A percentile compares a stretch with the other conserved stretches of the same genome.
These are phyloP conservation scores for Megamerina dolium DNA, from an alignment of 2,888 invertebrate genomes.

Conservation along the genomic window DNA sequence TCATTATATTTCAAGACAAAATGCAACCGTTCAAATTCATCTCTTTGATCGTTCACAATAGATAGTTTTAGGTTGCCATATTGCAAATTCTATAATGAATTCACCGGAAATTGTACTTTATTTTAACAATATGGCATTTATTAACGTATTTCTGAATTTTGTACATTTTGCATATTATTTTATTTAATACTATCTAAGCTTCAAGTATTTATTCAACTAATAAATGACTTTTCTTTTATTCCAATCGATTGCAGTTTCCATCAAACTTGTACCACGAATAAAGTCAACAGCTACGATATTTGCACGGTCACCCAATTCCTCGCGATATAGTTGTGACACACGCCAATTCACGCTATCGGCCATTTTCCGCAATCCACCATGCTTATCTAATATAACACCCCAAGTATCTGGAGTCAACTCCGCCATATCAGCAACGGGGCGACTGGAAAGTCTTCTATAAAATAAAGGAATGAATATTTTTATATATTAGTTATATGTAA, in stretches of 20 bases:
- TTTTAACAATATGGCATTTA: too few species aligned
- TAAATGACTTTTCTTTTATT: conserved; percentile 35
- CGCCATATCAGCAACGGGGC: conserved; percentile 60
- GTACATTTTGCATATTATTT: too few species aligned
- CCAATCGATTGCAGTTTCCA: conserved; percentile 49
- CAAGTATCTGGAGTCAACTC: conserved; percentile 60
- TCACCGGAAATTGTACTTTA: too few species aligned
- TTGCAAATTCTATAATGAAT: too few species aligned
- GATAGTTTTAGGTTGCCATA: too few species aligned
- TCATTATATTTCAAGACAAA: too few species aligned
- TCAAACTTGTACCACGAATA: conserved; percentile 56
- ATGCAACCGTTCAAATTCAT: too few species aligned
- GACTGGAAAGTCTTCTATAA: conserved; percentile 36
- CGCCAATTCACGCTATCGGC: conserved; percentile 59
- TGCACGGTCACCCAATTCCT: conserved; percentile 51
- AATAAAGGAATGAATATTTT: conserved; percentile 29
- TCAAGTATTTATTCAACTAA: too few species aligned
- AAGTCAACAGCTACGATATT: conserved; percentile 62
- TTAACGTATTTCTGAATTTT: too few species aligned
- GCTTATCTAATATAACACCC: conserved; percentile 55
- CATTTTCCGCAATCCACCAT: conserved; percentile 57
- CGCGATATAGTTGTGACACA: conserved; percentile 55
- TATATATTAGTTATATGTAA: background rate
- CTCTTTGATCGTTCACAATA: too few species aligned
- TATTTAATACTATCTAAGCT: too few species aligned